Base-by-base conservation (phyloP, 1,140 invertebrate species). In the Drosophila leontia region DNA sequence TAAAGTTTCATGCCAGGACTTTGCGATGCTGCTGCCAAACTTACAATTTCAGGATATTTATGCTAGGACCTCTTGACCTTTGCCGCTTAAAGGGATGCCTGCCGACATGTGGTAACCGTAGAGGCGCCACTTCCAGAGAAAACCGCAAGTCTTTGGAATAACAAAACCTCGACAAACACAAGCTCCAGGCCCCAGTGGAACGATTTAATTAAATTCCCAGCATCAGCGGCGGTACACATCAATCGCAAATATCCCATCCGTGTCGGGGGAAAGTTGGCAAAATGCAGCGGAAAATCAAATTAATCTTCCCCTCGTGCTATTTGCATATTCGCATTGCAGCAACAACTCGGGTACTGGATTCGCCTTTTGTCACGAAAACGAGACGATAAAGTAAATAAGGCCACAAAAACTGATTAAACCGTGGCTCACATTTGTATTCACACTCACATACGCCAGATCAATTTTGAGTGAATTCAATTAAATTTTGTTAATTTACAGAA, bases 271-370 rank as follows among this genome's bases (percentile, higher is more conserved):
- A 74, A 39, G 53, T 75, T 80, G 63, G 48, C n/a, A 44, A 60
- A 70, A 70, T 77, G 48, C 71, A 68, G 50, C 53, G 64, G 56
- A 75, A 83, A 83, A 74, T 88, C 61, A 78, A 77, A 87, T 87
- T 78, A 80, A 71, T 80, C 82, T 80, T 62, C 51, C 35, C 55
- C 65, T 53, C 51, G 44, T 53, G 35, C 59, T 82, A 59, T 65
- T 78, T 81, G 39, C 59, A 42, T 69, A 68, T 87, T 55, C 34
- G 69, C 64, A 76, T 76, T 70, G 26, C 39, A 62, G 50, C 29
- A 34, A 12, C 34, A 15, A 29, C 35, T 12, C 23, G 23, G 47
- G 19, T 3, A 19, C 29, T 9, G 62, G 67, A 67, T 70, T 59
- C 42, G 44, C 67, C 45, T 59, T 71, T 71, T 72, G 69, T 70